Conservation (phyloP, 1,140 invertebrate species). For the Sycophaga agraensis region DNA sequence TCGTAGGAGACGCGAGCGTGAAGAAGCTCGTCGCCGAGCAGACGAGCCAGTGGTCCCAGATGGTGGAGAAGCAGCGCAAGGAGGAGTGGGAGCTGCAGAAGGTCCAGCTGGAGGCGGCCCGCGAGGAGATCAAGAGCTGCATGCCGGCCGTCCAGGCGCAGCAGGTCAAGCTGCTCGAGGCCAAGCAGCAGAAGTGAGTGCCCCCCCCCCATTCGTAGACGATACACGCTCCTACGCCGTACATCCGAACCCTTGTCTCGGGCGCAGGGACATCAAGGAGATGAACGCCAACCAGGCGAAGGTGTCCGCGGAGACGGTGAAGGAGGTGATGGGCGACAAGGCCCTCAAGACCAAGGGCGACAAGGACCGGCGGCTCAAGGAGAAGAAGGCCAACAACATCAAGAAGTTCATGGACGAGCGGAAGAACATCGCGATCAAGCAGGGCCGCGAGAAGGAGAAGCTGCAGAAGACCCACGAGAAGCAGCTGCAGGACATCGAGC, state of each 20-base stretch:
- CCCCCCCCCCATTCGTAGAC: no score
- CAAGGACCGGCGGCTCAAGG: constrained; percentile 87
- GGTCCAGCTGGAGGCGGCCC: constrained; percentile 78
- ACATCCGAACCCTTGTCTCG: constrained; percentile 4
- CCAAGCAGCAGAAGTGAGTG: constrained; percentile 80
- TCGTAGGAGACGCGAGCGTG: constrained; percentile 75
- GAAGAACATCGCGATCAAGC: constrained; percentile 85
- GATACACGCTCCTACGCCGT: neutral
- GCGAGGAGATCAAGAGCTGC: constrained; percentile 83
- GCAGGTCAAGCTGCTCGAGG: constrained; percentile 91
- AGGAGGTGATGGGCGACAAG: constrained; percentile 94
- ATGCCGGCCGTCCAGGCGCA: constrained; percentile 84
- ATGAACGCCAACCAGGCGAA: constrained; percentile 95
- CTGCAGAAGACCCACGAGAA: constrained; percentile 88
- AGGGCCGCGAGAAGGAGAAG: constrained; percentile 90
- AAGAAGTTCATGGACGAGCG: constrained; percentile 99
- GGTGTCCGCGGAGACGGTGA: constrained; percentile 94
- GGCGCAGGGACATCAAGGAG: constrained; percentile 86
- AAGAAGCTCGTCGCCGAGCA: constrained; percentile 84
- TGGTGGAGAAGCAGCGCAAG: constrained; percentile 85
- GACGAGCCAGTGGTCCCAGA: constrained; percentile 89
- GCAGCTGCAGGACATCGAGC: constrained; percentile 82
- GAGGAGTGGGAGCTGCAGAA: constrained; percentile 90
- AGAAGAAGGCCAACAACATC: constrained; percentile 98
- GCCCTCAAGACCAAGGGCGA: constrained; percentile 98